Conservation (phyloP, 1,140 invertebrate genomes). For the Triops longicaudatus region DNA sequence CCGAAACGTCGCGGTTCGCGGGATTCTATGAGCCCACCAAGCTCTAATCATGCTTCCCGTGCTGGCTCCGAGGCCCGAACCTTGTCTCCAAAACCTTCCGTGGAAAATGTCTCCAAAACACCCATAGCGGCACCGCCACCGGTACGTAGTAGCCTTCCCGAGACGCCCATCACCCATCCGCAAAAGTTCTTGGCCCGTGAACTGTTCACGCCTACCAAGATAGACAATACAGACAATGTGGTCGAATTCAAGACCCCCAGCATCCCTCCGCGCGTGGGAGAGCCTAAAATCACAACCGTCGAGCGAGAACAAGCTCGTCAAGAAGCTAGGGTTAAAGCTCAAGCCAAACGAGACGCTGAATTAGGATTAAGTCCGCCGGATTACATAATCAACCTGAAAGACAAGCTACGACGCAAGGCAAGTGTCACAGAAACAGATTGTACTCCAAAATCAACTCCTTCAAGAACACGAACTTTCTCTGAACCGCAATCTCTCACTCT, state of each 20-base stretch:
- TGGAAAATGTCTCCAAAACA: conserved; percentile 40
- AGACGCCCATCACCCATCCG: conserved; percentile 1
- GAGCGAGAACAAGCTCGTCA: conserved; percentile 50
- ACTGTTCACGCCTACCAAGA: conserved; percentile 17
- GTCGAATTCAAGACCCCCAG: conserved; percentile 26
- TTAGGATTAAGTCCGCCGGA: conserved; percentile 62
- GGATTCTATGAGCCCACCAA: conserved; percentile 41
- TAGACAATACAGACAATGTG: conserved; percentile 22
- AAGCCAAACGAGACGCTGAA: conserved; percentile 60
- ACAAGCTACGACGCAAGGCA: conserved; percentile 45
- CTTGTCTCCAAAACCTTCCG: conserved; percentile 24
- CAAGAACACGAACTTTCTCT: conserved; percentile 31
- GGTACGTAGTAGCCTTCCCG: neutral
- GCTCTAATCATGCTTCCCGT: conserved; percentile 35
- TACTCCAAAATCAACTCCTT: neutral
- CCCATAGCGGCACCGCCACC: conserved; percentile 39
- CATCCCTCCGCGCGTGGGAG: conserved; percentile 38
- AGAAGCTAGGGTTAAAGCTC: conserved; percentile 56
- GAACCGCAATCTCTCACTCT: conserved; percentile 26
- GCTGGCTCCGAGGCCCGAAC: conserved; percentile 35
- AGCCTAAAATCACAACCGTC: conserved; percentile 43
- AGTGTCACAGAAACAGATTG: conserved; percentile 37
- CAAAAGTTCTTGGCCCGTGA: neutral
- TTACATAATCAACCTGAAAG: conserved; percentile 48
- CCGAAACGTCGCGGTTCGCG: conserved; percentile 40